phyloP scores from a whole-genome alignment of 2,113 vertebrate species.

The Scalopus aquaticus region DNA sequence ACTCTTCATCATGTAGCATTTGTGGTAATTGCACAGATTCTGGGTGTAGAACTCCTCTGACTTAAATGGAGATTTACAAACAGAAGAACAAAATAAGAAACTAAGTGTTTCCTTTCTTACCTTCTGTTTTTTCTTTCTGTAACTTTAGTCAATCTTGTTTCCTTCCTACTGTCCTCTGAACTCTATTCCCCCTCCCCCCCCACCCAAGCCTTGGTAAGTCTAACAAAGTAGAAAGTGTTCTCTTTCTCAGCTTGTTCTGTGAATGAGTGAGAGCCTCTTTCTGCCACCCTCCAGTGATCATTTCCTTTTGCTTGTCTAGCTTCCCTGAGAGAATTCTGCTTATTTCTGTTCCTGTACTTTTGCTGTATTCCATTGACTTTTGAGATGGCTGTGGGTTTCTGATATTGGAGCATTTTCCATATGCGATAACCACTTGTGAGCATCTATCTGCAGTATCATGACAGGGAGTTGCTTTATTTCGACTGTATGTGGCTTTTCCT shows the following conservation, averaged over 20 bases:
- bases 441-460: background rate
- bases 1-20: background rate
- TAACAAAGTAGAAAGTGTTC: background rate
- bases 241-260: background rate
- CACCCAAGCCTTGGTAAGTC: background rate
- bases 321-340: background rate
- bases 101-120: background rate
- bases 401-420: background rate
- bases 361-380: background rate
- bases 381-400: background rate
- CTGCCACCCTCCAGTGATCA: fast-evolving
- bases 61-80: background rate
- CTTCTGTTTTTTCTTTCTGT: background rate
- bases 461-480: background rate
- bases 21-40: background rate
- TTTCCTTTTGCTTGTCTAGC: background rate
- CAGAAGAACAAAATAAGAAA: background rate
- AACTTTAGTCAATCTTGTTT: background rate
- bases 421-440: background rate
- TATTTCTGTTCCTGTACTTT: background rate
- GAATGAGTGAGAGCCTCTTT: background rate
- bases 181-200: no score
- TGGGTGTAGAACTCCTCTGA: background rate
- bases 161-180: background rate
- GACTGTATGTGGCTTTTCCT: background rate